Percentiles rank a stretch among this genome's conserved stretches.
These are phyloP conservation scores for Poecilia wingei DNA, from an alignment of 2,797 vertebrate species.

Conservation along the genomic window DNA sequence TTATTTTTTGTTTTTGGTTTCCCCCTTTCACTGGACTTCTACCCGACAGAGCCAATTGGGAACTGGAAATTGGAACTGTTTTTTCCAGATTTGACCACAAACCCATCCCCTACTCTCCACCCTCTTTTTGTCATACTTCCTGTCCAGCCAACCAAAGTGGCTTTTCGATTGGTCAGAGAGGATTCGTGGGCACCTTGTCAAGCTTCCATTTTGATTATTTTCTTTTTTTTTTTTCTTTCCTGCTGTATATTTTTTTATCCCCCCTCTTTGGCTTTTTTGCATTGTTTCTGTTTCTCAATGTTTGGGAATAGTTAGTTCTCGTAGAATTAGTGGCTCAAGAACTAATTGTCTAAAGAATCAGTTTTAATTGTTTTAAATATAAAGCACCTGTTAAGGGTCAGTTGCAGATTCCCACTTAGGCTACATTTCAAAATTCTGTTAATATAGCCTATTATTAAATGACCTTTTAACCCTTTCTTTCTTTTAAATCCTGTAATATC, in stretches of 20 bases:
- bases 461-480: slow-evolving; percentile 78
- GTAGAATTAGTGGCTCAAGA: slow-evolving; percentile 74
- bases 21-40: slow-evolving; percentile 82
- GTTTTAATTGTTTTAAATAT: slow-evolving; percentile 81
- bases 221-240: slow-evolving; percentile 61
- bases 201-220: slow-evolving; percentile 52
- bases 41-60: slow-evolving; percentile 69
- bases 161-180: slow-evolving; percentile 83
- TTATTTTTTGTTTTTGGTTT: too few relatives aligned
- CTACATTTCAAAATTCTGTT: slow-evolving; percentile 99
- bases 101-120: slow-evolving; percentile 32
- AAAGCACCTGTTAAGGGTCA: slow-evolving; percentile 88
- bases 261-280: slow-evolving; percentile 77
- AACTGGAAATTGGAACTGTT: slow-evolving; percentile 66
- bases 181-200: slow-evolving; percentile 73
- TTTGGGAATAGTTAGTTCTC: slow-evolving; percentile 74
- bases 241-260: slow-evolving; percentile 74
- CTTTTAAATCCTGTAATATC: slow-evolving; percentile 75
- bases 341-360: slow-evolving; percentile 77
- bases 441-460: slow-evolving; percentile 83
- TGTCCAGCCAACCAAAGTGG: slow-evolving; percentile 53
- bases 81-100: slow-evolving; percentile 70
- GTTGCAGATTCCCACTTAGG: slow-evolving; percentile 99
- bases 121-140: slow-evolving; percentile 38
- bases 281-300: slow-evolving; percentile 60